phyloP scores from a whole-genome alignment of 2,113 vertebrate genomes.

The Girardinichthys multiradiatus region DNA sequence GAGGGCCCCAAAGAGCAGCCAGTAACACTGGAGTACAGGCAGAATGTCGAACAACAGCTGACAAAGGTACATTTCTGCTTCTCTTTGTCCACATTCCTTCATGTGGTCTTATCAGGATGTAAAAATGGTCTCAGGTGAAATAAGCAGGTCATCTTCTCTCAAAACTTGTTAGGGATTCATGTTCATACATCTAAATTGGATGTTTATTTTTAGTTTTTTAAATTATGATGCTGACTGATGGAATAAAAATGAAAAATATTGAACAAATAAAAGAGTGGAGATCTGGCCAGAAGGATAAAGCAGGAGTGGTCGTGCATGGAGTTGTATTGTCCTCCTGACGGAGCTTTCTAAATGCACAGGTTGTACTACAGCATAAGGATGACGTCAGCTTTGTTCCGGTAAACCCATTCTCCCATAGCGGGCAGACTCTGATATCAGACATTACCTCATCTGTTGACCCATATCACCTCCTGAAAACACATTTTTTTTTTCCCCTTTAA shows the following conservation, averaged over 20 bases:
- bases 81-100: conserved; percentile 57
- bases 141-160: neutral
- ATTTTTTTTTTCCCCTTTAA: neutral
- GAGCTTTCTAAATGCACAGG: conserved; percentile 42
- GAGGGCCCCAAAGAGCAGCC: conserved; percentile 66
- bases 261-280: neutral
- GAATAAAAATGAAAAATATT: neutral
- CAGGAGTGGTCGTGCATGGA: neutral
- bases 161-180: neutral
- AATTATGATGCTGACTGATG: neutral
- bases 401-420: conserved; percentile 38
- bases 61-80: conserved; percentile 69
- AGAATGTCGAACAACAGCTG: conserved; percentile 71
- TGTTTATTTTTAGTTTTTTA: neutral
- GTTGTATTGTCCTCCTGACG: neutral
- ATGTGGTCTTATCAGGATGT: neutral
- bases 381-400: conserved; percentile 69
- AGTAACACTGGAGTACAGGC: conserved; percentile 76
- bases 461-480: neutral
- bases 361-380: conserved; percentile 34
- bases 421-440: conserved; percentile 61
- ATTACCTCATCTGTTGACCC: conserved; percentile 60
- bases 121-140: neutral
- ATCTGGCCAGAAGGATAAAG: neutral
- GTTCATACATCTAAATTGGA: neutral